Conservation (phyloP, 2,888 invertebrate genomes). For the Spisula subtruncata region DNA sequence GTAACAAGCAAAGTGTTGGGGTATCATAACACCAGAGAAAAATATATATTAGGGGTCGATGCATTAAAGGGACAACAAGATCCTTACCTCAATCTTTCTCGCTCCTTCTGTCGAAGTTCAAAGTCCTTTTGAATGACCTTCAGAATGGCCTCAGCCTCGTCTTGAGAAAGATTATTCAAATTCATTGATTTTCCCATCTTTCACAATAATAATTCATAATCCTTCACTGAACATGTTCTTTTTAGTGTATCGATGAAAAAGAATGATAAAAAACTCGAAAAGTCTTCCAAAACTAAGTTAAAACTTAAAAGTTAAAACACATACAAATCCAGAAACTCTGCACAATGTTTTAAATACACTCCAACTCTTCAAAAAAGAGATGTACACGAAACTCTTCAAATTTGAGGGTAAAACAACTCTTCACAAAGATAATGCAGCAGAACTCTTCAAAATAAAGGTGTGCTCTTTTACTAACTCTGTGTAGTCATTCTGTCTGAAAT, state of each 20-base stretch:
- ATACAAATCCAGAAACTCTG: neutral
- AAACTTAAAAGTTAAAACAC: neutral
- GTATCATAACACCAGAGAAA: too few relatives aligned
- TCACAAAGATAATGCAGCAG: neutral
- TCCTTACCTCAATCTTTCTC: slow-evolving; percentile 81
- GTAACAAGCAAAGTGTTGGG: too few relatives aligned
- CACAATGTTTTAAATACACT: neutral
- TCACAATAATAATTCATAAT: neutral
- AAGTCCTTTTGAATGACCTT: slow-evolving; percentile 87
- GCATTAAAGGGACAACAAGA: too few relatives aligned
- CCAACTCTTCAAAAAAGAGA: neutral
- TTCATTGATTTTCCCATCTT: slow-evolving; percentile 81
- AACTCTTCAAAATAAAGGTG: neutral
- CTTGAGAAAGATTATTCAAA: slow-evolving; percentile 83
- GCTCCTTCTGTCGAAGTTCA: slow-evolving; percentile 84
- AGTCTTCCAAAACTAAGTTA: neutral
- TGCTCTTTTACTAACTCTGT: neutral
- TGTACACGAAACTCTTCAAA: neutral
- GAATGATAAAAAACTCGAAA: neutral
- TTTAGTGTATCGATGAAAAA: too few relatives aligned
- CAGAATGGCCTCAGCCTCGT: slow-evolving; percentile 85
- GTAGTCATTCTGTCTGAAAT: too few relatives aligned
- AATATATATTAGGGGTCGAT: too few relatives aligned
- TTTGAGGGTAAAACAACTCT: neutral
- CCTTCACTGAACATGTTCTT: neutral